Evolutionary conservation across 2,888 invertebrate species (phyloP).

Genomic region (Eugnorisma glareosa): DNA sequence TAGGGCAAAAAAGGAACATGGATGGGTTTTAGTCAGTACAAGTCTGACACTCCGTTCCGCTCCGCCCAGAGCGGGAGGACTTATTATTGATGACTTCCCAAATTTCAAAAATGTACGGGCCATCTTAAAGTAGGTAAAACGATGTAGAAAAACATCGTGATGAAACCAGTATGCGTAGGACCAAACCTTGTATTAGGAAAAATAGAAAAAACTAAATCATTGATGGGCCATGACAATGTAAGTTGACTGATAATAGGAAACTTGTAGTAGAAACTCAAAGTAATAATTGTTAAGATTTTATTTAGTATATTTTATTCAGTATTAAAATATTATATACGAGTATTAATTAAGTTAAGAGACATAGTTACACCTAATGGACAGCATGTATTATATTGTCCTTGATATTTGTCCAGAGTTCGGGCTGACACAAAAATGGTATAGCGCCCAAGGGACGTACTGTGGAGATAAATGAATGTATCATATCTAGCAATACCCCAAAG

Average conservation of each 20-base stretch:
- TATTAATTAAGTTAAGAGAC: too few species aligned
- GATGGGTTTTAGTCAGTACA: too few species aligned
- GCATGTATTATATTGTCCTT: constrained; percentile 24
- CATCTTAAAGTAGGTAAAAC: neutral
- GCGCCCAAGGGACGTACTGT: constrained; percentile 35
- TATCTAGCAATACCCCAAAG: constrained; percentile 28
- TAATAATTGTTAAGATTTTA: neutral
- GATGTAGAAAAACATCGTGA: neutral
- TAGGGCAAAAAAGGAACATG: too few species aligned
- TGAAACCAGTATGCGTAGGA: too few species aligned
- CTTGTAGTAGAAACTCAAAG: neutral
- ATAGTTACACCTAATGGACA: neutral
- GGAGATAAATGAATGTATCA: constrained; percentile 51
- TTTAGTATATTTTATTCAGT: too few species aligned
- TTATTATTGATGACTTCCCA: too few species aligned
- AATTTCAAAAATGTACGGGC: neutral
- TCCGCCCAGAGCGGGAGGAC: too few species aligned
- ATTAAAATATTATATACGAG: neutral
- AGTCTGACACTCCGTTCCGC: too few species aligned
- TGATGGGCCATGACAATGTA: neutral
- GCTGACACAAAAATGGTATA: constrained; percentile 54
- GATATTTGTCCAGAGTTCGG: constrained; percentile 27
- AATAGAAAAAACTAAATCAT: neutral
- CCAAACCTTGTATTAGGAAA: too few species aligned
- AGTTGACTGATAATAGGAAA: too few species aligned